These are phyloP conservation scores for Trachelus tabidus DNA, from an alignment of 2,888 invertebrate genomes.

Conservation along the genomic window DNA sequence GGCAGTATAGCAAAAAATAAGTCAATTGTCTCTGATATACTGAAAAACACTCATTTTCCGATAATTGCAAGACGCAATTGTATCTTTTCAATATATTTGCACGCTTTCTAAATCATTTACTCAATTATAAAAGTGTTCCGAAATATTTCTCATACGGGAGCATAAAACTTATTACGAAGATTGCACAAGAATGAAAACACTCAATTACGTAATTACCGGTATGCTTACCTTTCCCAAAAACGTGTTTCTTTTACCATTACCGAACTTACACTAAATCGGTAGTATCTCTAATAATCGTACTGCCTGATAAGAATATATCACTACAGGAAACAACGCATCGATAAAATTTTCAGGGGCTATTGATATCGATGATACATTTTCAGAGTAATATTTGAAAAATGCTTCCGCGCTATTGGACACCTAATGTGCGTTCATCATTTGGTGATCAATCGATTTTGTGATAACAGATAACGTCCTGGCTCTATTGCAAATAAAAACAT, in stretches of 20 bases:
- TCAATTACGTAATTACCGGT: background rate
- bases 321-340: slow-evolving; percentile 9
- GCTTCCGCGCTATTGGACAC: background rate
- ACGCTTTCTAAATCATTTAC: background rate
- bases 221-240: slow-evolving; percentile 10
- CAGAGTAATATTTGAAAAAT: background rate
- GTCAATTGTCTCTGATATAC: background rate
- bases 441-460: background rate
- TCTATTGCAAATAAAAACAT: background rate
- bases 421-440: background rate
- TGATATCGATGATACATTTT: slow-evolving; percentile 16
- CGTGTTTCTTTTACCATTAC: background rate
- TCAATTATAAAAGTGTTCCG: background rate
- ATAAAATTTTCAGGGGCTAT: slow-evolving; percentile 17
- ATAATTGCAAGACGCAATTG: background rate
- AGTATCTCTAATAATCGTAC: slow-evolving; percentile 12
- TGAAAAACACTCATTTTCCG: background rate
- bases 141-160: background rate
- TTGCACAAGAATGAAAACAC: background rate
- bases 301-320: slow-evolving; percentile 10
- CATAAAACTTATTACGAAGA: background rate
- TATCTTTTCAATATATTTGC: background rate
- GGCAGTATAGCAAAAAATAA: background rate
- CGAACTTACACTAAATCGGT: background rate
- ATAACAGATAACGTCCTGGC: background rate